Base-by-base conservation (phyloP, 2,888 invertebrate genomes). In the Torymus aiolomorphi region DNA sequence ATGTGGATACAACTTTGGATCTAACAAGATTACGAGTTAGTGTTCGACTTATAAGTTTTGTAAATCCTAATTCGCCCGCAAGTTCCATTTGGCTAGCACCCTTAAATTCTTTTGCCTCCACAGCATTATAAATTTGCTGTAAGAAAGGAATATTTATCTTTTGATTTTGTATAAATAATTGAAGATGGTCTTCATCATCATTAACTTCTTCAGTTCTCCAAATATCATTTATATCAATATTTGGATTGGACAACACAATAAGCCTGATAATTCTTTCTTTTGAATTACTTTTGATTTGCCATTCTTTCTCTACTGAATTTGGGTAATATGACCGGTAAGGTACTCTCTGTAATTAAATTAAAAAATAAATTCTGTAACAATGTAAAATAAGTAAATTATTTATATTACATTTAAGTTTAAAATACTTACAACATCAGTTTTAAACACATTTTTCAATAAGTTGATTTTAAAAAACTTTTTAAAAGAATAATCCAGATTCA, bases 281-380 rank as follows among this genome's bases (percentile, higher is more conserved):
- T 2, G 85, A 62, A 82, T 86, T 86, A 76, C 88, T 89, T 86
- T 93, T 93, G 13, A 87, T 87, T 82, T 91, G 91, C 91, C 92
- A 94, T 85, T 94, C 93, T 5, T 86, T 86, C 54, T 88, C 87
- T 4, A 88, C 83, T 0, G 94, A 93, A 83, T 93, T 88, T 16
- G 94, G 94, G 88, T 93, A 93, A 13, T 94, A 84, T 5, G 91
- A 90, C 83, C 93, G 91, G 84, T 93, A 94, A 0, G 92, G 91
- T 42, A 93, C 86, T 83, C 88, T 85, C 91, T 92, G 82, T 18
- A 88, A 87, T 66, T 18, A 63, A 61, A 18, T 20, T 56, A 42
- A 69, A 72, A 51, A 71, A 54, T 56, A 76, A 82, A 69, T 71
- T 69, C n/a, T 54, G 49, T 20, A 62, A 71, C 61, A 18, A 11